These are phyloP conservation scores for Choloepus hoffmanni DNA, from an alignment of 2,113 vertebrate genomes.

Conservation along the genomic window DNA sequence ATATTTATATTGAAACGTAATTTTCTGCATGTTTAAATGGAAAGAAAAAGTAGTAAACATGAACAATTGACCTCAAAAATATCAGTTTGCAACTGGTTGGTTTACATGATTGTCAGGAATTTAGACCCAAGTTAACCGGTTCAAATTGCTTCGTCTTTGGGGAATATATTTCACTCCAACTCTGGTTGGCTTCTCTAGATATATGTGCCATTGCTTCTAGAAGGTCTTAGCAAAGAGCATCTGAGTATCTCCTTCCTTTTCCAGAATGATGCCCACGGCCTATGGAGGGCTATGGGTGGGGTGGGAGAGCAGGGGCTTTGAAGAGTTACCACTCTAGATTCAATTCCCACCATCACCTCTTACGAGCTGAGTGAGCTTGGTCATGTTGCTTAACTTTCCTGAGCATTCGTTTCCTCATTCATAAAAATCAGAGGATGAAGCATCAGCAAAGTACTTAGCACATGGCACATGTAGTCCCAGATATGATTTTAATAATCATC, in stretches of 20 bases:
- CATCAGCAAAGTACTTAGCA: neutral
- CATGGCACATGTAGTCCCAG: neutral
- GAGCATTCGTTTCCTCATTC: neutral
- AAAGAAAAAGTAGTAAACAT: neutral
- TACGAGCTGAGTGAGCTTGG: neutral
- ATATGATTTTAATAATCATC: conserved; percentile 33
- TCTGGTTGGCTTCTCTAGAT: neutral
- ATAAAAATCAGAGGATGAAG: neutral
- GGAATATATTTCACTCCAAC: neutral
- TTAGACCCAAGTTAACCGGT: neutral
- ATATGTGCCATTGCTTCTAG: neutral
- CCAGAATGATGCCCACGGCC: neutral
- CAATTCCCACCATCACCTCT: neutral
- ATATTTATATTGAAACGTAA: neutral
- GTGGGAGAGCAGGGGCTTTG: neutral
- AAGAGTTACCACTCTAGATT: neutral
- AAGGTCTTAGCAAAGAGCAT: neutral
- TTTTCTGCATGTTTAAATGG: neutral
- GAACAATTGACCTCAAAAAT: neutral
- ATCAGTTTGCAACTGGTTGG: neutral
- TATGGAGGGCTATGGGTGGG: no score
- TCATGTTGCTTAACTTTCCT: neutral
- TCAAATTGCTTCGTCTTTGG: neutral
- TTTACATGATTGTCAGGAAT: neutral
- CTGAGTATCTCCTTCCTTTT: neutral